Evolutionary conservation across 1,140 invertebrate genomes (phyloP), one percentile per base, ranked within the genome.

Genomic region (Dreissena polymorpha): DNA sequence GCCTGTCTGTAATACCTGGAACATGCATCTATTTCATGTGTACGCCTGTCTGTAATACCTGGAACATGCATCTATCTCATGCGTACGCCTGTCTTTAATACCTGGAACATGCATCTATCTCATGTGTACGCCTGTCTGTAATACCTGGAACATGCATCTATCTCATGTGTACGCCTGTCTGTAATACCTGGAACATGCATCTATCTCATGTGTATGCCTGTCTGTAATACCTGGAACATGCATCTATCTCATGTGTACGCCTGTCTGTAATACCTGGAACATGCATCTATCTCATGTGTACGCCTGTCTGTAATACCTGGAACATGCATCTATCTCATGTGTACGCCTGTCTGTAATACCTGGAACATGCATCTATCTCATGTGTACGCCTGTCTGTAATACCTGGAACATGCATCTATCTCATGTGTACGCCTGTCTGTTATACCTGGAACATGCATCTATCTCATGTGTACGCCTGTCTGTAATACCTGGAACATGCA

Each of bases 381-480:
- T 39, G 39, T 2, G 39, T 39, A 39, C 39, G 39, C 39, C 39
- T 39, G 39, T n/a, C 50, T 51, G 63, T 83, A 83, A 86, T 85
- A 93, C 92, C 79, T 92, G 86, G 86, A 94, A 94, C 68, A n/a
- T n/a, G n/a, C n/a, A n/a, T n/a, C n/a, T n/a, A 8, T 39, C 39
- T 39, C 39, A 2, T 39, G 39, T 2, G 39, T 39, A 39, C 39
- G 39, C 39, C 39, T 39, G 39, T n/a, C 50, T 51, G 63, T 83
- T 83, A 86, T 85, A 93, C 92, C 79, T 92, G 86, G 86, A 94
- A 94, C 68, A n/a, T n/a, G n/a, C n/a, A n/a, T n/a, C n/a, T n/a
- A 8, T 39, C 39, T 39, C 39, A 2, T 39, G 39, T 2, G 39
- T 39, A 39, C 39, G 39, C 39, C 39, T 39, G 39, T n/a, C 50